Evolutionary conservation across 2,888 invertebrate species (phyloP), one percentile per base, ranked within the genome.

Genomic region (Brenthis daphne): DNA sequence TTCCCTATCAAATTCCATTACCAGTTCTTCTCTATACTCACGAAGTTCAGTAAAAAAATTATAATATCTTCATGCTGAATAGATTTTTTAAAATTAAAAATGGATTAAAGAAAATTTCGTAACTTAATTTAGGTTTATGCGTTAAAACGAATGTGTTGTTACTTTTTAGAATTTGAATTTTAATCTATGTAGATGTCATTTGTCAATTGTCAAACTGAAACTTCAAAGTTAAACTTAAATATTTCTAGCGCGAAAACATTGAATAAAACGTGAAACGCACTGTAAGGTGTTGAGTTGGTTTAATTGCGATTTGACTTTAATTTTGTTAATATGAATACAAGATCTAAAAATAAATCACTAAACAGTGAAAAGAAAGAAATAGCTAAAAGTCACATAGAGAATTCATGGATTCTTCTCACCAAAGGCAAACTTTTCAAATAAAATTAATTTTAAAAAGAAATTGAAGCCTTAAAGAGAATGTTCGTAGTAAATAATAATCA

Each of bases 401-500:
- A 94, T 83, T 95, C 95, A 13, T 96, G 95, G 95, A 90, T 95
- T 77, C 93, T 96, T 79, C 86, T 96, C 68, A 86, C 94, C 73
- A 95, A 95, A 94, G 95, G 96, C 95, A 85, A 70, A 67, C 67
- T 63, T 14, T 4, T 1, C 37, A 37, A 37, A 8, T 16, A 33
- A 12, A 6, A 60, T 60, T 20, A 20, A n/a, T 3, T 2, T 33
- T 16, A 29, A 20, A 33, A 53, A 14, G 51, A n/a, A 2, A n/a
- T 53, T 53, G 5, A 47, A 54, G 57, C 37, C 57, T 12, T 61
- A 37, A 29, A 6, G 55, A 50, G 13, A 63, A 47, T 24, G 8
- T 33, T 55, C 13, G 5, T 16, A 50, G 24, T 48, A 57, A 43
- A 50, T 14, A 16, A 6, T 16, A 33, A 48, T 53, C 29, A 5